A percentile compares a stretch with the other conserved stretches of the same genome.
These are phyloP conservation scores for Syritta pipiens DNA, from an alignment of 2,888 invertebrate genomes.

Conservation along the genomic window DNA sequence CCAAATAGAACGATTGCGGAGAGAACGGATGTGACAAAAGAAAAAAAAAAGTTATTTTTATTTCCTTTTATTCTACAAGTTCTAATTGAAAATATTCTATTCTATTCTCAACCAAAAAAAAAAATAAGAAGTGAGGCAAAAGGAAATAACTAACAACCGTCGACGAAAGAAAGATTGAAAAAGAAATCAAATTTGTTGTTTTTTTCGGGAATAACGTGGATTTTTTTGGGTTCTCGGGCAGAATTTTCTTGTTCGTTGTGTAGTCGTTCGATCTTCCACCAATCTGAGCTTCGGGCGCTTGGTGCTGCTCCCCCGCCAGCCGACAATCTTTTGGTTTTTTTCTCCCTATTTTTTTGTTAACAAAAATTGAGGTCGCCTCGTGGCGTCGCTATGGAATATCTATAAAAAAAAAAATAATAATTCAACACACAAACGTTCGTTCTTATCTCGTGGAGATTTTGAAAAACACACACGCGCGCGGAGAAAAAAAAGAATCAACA, in stretches of 20 bases:
- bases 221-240: slow-evolving; percentile 5
- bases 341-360: no score
- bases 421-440: no score
- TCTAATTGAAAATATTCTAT: slow-evolving; percentile 12
- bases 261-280: no score
- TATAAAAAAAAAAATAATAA: slow-evolving; percentile 35
- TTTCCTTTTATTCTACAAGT: slow-evolving; percentile 22
- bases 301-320: no score
- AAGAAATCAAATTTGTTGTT: background rate
- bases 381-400: slow-evolving; percentile 67
- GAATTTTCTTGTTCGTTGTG: background rate
- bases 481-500: slow-evolving; percentile 1
- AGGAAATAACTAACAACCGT: background rate
- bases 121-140: background rate
- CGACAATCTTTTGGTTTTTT: no score
- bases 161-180: background rate
- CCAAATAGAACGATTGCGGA: slow-evolving; percentile 61
- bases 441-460: slow-evolving; percentile 45
- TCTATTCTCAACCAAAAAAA: background rate
- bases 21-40: slow-evolving; percentile 61
- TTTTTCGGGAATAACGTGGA: slow-evolving; percentile 5
- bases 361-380: slow-evolving; percentile 67
- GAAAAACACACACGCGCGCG: slow-evolving; percentile 32
- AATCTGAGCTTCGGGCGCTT: no score
- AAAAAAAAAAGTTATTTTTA: slow-evolving; percentile 34